phyloP scores from a whole-genome alignment of 2,888 invertebrate species.

The Biston betularia region DNA sequence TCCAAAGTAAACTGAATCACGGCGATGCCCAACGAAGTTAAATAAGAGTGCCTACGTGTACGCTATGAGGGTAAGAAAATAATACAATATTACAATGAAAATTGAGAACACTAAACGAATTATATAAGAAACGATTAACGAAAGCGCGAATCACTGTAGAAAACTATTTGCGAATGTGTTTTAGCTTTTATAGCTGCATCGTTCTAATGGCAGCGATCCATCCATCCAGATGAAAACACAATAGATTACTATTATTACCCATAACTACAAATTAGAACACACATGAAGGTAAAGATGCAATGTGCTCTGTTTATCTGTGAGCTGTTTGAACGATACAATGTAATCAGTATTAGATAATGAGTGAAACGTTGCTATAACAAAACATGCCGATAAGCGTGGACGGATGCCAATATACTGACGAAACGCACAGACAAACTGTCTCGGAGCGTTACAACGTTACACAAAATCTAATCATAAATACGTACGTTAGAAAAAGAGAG shows the following conservation, averaged over 20 bases:
- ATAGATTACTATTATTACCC: background rate
- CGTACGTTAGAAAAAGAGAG: slow-evolving; percentile 20
- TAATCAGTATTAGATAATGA: slow-evolving; percentile 28
- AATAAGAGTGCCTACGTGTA: slow-evolving; percentile 16
- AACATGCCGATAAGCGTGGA: slow-evolving; percentile 52
- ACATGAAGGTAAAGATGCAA: slow-evolving; percentile 7
- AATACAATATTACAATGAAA: background rate
- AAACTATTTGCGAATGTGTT: background rate
- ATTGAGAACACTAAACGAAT: background rate
- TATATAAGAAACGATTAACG: background rate
- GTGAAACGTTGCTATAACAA: slow-evolving; percentile 39
- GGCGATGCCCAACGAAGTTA: slow-evolving; percentile 19
- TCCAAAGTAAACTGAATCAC: slow-evolving; percentile 30
- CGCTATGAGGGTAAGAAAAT: background rate
- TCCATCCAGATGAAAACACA: background rate
- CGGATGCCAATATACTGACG: slow-evolving; percentile 60
- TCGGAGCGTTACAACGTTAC: slow-evolving; percentile 48
- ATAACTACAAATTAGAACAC: background rate
- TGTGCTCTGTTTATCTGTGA: slow-evolving; percentile 15
- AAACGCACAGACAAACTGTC: slow-evolving; percentile 64
- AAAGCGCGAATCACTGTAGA: background rate
- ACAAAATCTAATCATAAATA: slow-evolving; percentile 20
- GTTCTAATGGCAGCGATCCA: no score
- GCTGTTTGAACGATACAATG: slow-evolving; percentile 14
- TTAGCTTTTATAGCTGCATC: no score